Evolutionary conservation across 2,888 invertebrate species (phyloP), one percentile per base, ranked within the genome.

Genomic region (Leucoma salicis): DNA sequence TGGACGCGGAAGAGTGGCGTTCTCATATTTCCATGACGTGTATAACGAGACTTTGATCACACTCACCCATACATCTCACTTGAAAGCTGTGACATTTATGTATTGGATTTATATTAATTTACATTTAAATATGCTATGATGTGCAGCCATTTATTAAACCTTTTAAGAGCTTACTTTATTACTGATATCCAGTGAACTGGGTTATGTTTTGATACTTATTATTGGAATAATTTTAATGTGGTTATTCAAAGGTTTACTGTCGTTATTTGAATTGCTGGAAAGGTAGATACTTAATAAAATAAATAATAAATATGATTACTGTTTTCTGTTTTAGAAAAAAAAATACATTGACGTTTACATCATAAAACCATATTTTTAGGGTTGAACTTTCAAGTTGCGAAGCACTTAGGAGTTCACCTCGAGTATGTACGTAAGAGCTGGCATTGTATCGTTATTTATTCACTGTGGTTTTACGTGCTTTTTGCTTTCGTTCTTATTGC

Each of bases 1-100:
- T 43, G 53, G 49, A 46, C 42, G 31, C 14, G 27, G 46, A 32
- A 34, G 35, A 31, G 32, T 15, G 29, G 2, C 11, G 29, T 53
- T 53, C 50, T 55, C 54, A 51, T 42, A 44, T 57, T 57, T 50
- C 51, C 42, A 50, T 59, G 63, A 59, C 43, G 53, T 56, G 47
- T 57, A 60, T 60, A 69, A 67, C 53, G 65, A 64, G 56, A 42
- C 41, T 56, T 63, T 67, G 59, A 71, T 68, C 59, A 57, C 56
- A 49, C 41, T 48, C 50, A 39, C 42, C 42, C 51, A 46, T 42
- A 56, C 51, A 35, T 45, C 46, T 32, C 42, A 35, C 32, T 36
- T 36, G 18, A 39, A 24, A 31, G 31, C 39, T 44, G 39, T 32
- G 7, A 12, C 14, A 29, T 35, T 37, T 33, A 28, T 6, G 21